Percentiles rank a stretch among this genome's conserved stretches.
Evolutionary conservation across 2,888 invertebrate species (phyloP).

Genomic region (Epinotia brunnichana): DNA sequence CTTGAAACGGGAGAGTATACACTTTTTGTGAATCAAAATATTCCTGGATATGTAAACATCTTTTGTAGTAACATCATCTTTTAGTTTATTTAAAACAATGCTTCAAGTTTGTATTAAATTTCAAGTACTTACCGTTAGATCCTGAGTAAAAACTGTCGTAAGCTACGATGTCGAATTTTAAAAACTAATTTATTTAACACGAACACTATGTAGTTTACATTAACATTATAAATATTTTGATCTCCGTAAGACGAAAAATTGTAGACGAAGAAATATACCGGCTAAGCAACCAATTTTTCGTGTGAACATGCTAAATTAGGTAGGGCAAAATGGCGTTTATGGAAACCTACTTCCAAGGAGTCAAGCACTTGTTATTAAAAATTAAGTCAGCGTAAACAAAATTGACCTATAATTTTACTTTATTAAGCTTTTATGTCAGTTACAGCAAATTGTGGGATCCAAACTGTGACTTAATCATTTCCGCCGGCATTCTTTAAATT

Average conservation of each 20-base stretch:
- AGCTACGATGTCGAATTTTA: no score
- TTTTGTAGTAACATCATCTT: slow-evolving; percentile 8
- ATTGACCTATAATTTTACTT: slow-evolving; percentile 35
- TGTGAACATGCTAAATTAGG: slow-evolving; percentile 19
- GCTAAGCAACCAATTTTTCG: slow-evolving; percentile 7
- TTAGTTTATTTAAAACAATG: background rate
- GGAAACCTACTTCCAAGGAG: background rate
- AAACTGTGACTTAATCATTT: slow-evolving; percentile 35
- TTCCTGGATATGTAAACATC: background rate
- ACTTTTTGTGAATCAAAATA: slow-evolving; percentile 19
- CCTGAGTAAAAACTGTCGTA: no score
- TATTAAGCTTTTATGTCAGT: slow-evolving; percentile 41
- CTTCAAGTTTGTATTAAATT: background rate
- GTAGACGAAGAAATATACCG: no score
- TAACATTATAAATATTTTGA: background rate
- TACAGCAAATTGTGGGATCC: slow-evolving; percentile 31
- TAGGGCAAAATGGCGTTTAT: slow-evolving; percentile 11
- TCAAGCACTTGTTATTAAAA: slow-evolving; percentile 6
- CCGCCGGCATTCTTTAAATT: slow-evolving; percentile 40
- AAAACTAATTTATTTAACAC: no score
- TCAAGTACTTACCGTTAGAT: no score
- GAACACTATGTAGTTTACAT: no score
- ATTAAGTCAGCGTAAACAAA: slow-evolving; percentile 29
- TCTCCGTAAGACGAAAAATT: no score
- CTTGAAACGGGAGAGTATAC: slow-evolving; percentile 31